These are phyloP conservation scores for Trachymyrmex cornetzi DNA, from an alignment of 1,140 invertebrate genomes.

Conservation along the genomic window DNA sequence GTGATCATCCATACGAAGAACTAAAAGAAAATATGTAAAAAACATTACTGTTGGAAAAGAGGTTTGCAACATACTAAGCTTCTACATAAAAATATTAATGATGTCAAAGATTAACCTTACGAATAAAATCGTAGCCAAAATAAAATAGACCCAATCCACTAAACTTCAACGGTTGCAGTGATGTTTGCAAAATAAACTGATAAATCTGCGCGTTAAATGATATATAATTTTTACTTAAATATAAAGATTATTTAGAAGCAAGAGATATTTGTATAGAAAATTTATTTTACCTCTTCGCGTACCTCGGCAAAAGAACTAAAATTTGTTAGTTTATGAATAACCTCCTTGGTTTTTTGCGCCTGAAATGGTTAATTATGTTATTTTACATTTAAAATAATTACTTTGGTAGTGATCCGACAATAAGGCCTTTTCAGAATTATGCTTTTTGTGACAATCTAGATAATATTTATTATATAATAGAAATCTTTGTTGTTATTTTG, in stretches of 20 bases:
- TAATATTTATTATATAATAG: too few relatives aligned
- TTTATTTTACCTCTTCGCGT: background rate
- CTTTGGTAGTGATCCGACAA: too few relatives aligned
- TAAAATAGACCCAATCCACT: conserved; percentile 9
- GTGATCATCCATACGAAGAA: too few relatives aligned
- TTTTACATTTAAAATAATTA: background rate
- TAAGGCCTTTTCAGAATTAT: too few relatives aligned
- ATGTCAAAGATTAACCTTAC: too few relatives aligned
- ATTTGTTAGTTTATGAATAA: conserved; percentile 16
- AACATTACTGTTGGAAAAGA: too few relatives aligned
- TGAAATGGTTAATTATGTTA: background rate
- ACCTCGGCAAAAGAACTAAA: background rate
- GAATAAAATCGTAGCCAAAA: conserved; percentile 26
- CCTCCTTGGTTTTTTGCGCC: background rate
- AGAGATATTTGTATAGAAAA: background rate
- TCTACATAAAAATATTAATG: too few relatives aligned
- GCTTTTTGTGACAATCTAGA: too few relatives aligned
- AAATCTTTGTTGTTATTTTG: too few relatives aligned
- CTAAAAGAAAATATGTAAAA: too few relatives aligned
- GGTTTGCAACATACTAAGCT: too few relatives aligned
- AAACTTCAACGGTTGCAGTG: conserved; percentile 8
- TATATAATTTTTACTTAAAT: background rate
- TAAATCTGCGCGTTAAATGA: background rate
- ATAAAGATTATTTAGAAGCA: background rate
- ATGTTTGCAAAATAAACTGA: background rate